Conservation (phyloP, 1,140 invertebrate genomes). For the Idris sp. region DNA sequence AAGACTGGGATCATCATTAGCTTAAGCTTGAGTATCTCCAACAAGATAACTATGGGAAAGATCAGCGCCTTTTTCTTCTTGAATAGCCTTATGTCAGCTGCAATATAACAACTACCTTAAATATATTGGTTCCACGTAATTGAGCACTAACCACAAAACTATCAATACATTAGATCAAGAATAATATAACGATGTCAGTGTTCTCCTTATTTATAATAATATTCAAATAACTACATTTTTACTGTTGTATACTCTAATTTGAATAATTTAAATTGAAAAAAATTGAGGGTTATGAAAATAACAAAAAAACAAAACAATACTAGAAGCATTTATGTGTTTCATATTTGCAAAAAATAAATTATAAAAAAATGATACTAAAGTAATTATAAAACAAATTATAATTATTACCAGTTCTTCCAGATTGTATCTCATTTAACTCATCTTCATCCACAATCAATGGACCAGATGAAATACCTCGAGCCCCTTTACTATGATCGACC, state of each 20-base stretch:
- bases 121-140: slow-evolving; percentile 32
- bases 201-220: not conserved
- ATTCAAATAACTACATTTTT: slow-evolving; percentile 13
- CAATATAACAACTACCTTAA: slow-evolving; percentile 28
- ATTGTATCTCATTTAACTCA: slow-evolving; percentile 64
- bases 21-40: slow-evolving; percentile 83
- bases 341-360: no score
- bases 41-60: slow-evolving; percentile 80
- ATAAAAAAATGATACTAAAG: no score
- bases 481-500: slow-evolving; percentile 64
- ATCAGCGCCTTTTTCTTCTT: slow-evolving; percentile 82
- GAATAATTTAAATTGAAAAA: no score
- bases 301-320: no score
- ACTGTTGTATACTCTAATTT: no score
- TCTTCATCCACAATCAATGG: slow-evolving; percentile 73
- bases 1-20: slow-evolving; percentile 82
- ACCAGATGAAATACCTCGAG: slow-evolving; percentile 59
- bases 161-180: slow-evolving; percentile 11
- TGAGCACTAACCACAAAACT: slow-evolving; percentile 13
- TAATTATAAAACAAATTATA: no score
- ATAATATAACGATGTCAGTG: slow-evolving; percentile 11
- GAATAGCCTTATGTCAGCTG: slow-evolving; percentile 66
- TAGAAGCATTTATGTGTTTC: no score
- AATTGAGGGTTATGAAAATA: no score
- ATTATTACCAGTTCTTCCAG: slow-evolving; percentile 44